phyloP scores from a whole-genome alignment of 2,888 invertebrate genomes.

The Eupithecia vulgata region DNA sequence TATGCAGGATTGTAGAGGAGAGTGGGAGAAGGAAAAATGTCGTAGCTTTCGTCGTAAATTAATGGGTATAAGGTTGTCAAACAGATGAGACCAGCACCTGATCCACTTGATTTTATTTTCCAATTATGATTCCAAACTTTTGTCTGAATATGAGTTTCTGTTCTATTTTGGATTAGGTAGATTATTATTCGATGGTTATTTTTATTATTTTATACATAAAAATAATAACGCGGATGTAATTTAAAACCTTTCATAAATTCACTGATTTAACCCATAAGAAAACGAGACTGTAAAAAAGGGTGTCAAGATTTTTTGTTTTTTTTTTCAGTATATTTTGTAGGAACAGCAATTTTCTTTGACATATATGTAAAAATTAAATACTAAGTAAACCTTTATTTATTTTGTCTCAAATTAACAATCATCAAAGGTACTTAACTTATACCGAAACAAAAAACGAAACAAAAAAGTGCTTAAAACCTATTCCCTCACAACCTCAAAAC shows the following conservation, averaged over 20 bases:
- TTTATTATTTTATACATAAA: background rate
- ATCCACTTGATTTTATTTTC: conserved; percentile 78
- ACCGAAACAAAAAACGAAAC: background rate
- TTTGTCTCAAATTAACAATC: background rate
- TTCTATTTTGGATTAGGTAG: background rate
- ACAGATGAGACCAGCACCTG: conserved; percentile 76
- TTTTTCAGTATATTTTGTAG: no score
- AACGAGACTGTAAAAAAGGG: no score
- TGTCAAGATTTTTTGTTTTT: no score
- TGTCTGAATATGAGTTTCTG: conserved; percentile 29
- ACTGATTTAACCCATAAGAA: no score
- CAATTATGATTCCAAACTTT: conserved; percentile 55
- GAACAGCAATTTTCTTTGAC: background rate
- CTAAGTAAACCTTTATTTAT: background rate
- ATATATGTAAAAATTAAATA: background rate
- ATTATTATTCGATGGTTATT: conserved; percentile 5
- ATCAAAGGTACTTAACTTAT: background rate
- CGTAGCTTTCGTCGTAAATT: conserved; percentile 59
- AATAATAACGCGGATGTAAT: no score
- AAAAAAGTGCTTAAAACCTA: conserved; percentile 9
- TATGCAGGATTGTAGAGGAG: conserved; percentile 50
- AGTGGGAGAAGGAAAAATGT: conserved; percentile 58
- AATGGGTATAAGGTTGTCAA: conserved; percentile 59
- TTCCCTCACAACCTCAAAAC: background rate
- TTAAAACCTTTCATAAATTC: no score